Percentiles rank a stretch among this genome's conserved stretches.
Conservation (phyloP, 2,888 invertebrate genomes). For the Glaucopsyche alexis region DNA sequence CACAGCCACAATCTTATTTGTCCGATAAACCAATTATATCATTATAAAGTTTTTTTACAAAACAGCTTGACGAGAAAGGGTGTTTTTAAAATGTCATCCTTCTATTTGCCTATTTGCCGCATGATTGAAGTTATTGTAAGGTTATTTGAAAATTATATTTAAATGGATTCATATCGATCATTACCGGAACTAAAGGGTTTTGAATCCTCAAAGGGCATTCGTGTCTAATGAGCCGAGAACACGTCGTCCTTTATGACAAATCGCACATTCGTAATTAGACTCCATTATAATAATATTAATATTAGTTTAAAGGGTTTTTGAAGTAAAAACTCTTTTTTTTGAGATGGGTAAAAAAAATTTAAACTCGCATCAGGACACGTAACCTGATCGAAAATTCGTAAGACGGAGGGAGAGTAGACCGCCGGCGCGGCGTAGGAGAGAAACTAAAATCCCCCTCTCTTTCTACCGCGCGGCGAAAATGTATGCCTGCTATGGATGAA, state of each 20-base stretch:
- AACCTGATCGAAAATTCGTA: too few relatives aligned
- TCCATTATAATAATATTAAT: constrained; percentile 31
- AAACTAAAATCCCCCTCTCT: too few relatives aligned
- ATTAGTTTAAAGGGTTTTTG: neutral
- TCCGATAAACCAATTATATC: neutral
- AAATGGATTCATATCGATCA: neutral
- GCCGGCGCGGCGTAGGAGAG: too few relatives aligned
- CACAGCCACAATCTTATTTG: neutral
- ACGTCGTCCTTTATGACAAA: constrained; percentile 1
- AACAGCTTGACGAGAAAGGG: neutral
- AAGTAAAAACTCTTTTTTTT: too few relatives aligned
- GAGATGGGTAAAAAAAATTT: too few relatives aligned
- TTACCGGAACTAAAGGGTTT: neutral
- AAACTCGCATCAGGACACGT: too few relatives aligned
- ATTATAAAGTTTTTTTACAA: neutral
- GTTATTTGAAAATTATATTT: constrained; percentile 1
- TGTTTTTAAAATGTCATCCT: neutral
- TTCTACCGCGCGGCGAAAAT: too few relatives aligned
- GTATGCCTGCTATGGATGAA: too few relatives aligned
- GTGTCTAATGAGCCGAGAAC: constrained; percentile 10
- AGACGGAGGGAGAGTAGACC: too few relatives aligned
- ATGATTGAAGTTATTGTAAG: neutral
- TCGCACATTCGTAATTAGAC: neutral
- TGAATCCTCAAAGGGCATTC: constrained; percentile 5
- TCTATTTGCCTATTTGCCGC: constrained; percentile 9